Evolutionary conservation across 1,140 invertebrate genomes (phyloP).

Genomic region (Lineus longissimus): DNA sequence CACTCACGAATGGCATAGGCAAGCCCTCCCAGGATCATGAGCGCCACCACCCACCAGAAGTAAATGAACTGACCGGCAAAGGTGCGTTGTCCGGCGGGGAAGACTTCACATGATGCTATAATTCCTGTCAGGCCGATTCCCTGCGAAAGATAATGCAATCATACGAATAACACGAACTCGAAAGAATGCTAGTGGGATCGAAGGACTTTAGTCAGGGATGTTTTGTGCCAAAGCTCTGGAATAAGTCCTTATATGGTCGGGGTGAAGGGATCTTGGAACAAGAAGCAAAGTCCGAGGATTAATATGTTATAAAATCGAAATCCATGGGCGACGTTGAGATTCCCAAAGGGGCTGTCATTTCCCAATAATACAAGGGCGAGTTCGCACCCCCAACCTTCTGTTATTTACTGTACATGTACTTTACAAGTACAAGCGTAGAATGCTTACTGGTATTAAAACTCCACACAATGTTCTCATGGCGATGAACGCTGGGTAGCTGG

Average conservation of each 20-base stretch:
- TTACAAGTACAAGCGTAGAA: background rate
- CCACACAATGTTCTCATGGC: background rate
- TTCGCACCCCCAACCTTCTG: too few relatives aligned
- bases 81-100: slow-evolving; percentile 49
- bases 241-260: too few relatives aligned
- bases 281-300: too few relatives aligned
- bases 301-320: too few relatives aligned
- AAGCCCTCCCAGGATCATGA: slow-evolving; percentile 47
- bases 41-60: slow-evolving; percentile 50
- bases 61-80: slow-evolving; percentile 53
- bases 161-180: background rate
- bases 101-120: slow-evolving; percentile 49
- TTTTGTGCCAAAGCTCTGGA: too few relatives aligned
- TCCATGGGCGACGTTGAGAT: too few relatives aligned
- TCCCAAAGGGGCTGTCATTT: too few relatives aligned
- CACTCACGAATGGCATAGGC: slow-evolving; percentile 52
- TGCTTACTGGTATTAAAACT: background rate
- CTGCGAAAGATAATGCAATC: background rate
- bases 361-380: too few relatives aligned
- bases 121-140: slow-evolving; percentile 18
- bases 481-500: background rate
- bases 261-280: too few relatives aligned
- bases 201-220: too few relatives aligned
- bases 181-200: too few relatives aligned
- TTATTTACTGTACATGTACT: too few relatives aligned